A percentile compares a stretch with the other conserved stretches of the same genome.
phyloP scores from a whole-genome alignment of 2,797 vertebrate species.

The Taenioides sp. region DNA sequence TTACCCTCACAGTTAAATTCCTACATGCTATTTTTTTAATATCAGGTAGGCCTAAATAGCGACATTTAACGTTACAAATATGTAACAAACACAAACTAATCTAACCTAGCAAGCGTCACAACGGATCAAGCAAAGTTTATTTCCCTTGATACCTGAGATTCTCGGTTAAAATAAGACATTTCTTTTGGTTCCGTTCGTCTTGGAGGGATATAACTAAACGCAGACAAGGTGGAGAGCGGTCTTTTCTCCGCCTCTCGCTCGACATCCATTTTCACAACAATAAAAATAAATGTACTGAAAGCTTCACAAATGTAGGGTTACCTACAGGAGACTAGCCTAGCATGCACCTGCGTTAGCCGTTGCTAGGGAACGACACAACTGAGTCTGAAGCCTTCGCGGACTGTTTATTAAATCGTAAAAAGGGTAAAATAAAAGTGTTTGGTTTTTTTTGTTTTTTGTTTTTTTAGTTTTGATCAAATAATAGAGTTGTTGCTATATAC shows the following conservation, averaged over 20 bases:
- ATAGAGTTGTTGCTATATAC: too few species aligned
- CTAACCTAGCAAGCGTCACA: too few species aligned
- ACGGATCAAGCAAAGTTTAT: neutral
- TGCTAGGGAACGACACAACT: conserved; percentile 41
- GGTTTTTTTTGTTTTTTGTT: too few species aligned
- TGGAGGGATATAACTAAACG: conserved; percentile 67
- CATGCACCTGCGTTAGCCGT: conserved; percentile 33
- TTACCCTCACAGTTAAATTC: too few species aligned
- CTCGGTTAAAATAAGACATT: conserved; percentile 60
- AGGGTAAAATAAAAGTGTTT: too few species aligned
- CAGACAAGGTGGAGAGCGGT: conserved; percentile 53
- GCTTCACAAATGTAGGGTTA: neutral
- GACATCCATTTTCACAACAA: conserved; percentile 53
- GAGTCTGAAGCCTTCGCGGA: conserved; percentile 31
- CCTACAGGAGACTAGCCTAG: too few species aligned
- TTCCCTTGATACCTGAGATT: conserved; percentile 48
- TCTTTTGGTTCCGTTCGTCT: conserved; percentile 59
- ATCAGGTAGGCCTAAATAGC: too few species aligned
- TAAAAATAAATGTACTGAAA: neutral
- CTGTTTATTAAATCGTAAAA: neutral
- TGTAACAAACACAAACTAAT: too few species aligned
- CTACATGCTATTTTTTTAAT: too few species aligned
- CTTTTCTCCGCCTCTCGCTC: conserved; percentile 38
- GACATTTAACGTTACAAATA: too few species aligned
- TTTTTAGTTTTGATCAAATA: too few species aligned